A percentile compares a stretch with the other conserved stretches of the same genome.
Evolutionary conservation across 2,113 vertebrate genomes (phyloP).

Genomic region (Gallinago paraguaiae): DNA sequence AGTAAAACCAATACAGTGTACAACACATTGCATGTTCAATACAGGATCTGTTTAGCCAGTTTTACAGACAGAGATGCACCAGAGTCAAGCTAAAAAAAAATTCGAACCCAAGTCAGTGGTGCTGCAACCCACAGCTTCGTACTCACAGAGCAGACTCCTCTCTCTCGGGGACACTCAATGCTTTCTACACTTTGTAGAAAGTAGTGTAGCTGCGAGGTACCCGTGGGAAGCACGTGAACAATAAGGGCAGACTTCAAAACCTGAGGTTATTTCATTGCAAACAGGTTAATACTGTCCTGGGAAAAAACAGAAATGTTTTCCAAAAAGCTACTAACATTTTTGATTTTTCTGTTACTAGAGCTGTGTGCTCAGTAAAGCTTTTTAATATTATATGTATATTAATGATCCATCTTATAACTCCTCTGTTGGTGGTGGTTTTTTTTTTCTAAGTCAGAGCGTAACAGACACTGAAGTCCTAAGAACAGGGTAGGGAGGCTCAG

Average conservation of each 20-base stretch:
- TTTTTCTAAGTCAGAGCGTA: not conserved
- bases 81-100: not conserved
- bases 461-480: not conserved
- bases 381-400: not conserved
- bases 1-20: not conserved
- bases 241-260: not conserved
- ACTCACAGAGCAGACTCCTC: not conserved
- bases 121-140: not conserved
- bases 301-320: not conserved
- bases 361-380: not conserved
- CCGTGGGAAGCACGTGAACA: not conserved
- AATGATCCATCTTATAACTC: not conserved
- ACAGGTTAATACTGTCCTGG: fast-evolving
- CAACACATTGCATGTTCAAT: not conserved
- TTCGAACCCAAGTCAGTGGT: not conserved
- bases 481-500: not conserved
- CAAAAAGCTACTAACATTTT: not conserved
- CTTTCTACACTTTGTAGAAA: not conserved
- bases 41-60: not conserved
- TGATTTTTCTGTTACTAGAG: not conserved
- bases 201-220: not conserved
- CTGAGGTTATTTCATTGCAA: not conserved
- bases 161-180: not conserved
- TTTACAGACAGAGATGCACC: not conserved
- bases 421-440: not conserved